phyloP scores from a whole-genome alignment of 2,113 vertebrate genomes.

The Plecotus auritus region DNA sequence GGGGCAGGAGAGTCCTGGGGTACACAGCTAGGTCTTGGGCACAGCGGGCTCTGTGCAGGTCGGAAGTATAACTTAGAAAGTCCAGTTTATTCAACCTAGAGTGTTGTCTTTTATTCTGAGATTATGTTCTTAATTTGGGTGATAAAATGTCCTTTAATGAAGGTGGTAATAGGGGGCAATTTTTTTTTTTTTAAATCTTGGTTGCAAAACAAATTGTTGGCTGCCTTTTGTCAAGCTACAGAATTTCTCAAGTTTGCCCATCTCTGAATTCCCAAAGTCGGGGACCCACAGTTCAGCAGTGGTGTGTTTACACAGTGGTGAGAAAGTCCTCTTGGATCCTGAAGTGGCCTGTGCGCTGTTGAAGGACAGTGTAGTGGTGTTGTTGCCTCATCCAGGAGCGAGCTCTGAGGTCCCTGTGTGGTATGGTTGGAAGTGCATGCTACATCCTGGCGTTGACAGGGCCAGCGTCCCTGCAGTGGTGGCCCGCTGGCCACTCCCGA shows the following conservation, averaged over 20 bases:
- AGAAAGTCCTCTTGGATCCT: neutral
- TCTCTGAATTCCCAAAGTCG: no score
- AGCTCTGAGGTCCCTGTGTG: neutral
- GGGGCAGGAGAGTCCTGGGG: rapidly evolving
- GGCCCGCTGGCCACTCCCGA: neutral
- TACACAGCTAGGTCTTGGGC: no score
- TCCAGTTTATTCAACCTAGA: neutral
- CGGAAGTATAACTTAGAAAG: neutral
- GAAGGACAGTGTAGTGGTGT: rapidly evolving
- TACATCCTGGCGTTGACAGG: neutral
- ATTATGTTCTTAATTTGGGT: neutral
- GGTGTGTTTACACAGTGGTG: neutral
- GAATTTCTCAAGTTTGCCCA: neutral
- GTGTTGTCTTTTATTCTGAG: neutral
- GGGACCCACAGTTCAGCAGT: neutral
- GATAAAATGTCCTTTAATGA: neutral
- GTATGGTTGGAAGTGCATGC: rapidly evolving
- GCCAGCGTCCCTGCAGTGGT: rapidly evolving
- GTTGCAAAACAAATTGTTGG: no score
- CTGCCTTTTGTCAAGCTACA: neutral
- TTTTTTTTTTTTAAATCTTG: neutral
- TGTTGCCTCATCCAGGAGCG: rapidly evolving
- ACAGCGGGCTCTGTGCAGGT: neutral
- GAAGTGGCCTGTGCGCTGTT: rapidly evolving
- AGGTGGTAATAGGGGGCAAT: neutral